Percentiles rank a stretch among this genome's conserved stretches.
Evolutionary conservation across 2,888 invertebrate genomes (phyloP).

Genomic region (Ellobium chinense): DNA sequence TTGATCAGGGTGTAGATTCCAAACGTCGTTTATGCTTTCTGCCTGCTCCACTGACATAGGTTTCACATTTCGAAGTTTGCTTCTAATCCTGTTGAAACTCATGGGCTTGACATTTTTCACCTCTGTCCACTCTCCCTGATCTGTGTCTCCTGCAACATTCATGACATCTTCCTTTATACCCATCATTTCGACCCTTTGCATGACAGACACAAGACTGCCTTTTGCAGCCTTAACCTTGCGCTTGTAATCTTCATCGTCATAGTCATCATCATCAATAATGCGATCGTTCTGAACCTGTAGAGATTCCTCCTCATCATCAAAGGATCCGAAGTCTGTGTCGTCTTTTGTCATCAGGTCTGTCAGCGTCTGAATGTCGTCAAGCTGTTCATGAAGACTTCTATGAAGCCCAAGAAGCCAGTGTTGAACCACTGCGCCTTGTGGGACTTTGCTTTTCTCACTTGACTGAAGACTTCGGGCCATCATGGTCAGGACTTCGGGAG

Average conservation of each 20-base stretch:
- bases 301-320: slow-evolving; percentile 2
- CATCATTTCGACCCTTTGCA: background rate
- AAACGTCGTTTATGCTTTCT: slow-evolving; percentile 55
- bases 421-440: background rate
- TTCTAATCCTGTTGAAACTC: background rate
- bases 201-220: background rate
- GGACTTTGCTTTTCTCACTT: background rate
- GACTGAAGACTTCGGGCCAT: background rate
- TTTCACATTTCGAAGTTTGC: slow-evolving; percentile 10
- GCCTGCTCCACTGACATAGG: slow-evolving; percentile 55
- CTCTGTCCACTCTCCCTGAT: background rate
- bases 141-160: background rate
- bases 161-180: background rate
- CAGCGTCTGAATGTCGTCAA: slow-evolving; percentile 25
- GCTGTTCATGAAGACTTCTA: background rate
- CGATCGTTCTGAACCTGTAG: slow-evolving; percentile 30
- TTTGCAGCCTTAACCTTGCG: background rate
- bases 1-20: slow-evolving; percentile 62
- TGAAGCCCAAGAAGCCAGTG: slow-evolving; percentile 12
- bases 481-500: background rate
- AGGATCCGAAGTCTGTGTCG: background rate
- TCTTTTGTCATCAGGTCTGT: background rate
- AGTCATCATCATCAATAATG: slow-evolving; percentile 35
- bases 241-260: background rate
- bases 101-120: background rate